phyloP scores from a whole-genome alignment of 1,140 invertebrate species.

The Euwallacea similis region DNA sequence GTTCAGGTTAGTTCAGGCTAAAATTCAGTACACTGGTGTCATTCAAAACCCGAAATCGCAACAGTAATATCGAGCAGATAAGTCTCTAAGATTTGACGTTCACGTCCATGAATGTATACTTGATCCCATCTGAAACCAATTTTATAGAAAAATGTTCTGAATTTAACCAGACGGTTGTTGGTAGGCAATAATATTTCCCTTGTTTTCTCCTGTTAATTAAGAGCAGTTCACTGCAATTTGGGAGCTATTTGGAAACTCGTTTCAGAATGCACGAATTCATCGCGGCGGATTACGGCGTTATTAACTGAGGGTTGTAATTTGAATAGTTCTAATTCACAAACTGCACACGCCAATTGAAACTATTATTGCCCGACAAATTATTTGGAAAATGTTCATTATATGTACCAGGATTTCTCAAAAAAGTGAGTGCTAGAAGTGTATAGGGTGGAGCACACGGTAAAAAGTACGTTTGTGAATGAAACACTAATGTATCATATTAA shows the following conservation, averaged over 20 bases:
- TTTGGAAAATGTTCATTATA: background rate
- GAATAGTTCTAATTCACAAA: background rate
- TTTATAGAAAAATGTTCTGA: too few relatives aligned
- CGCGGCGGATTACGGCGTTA: background rate
- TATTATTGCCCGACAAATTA: background rate
- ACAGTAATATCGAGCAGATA: too few relatives aligned
- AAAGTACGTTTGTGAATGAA: background rate
- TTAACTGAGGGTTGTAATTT: background rate
- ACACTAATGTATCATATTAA: too few relatives aligned
- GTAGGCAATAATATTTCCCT: background rate
- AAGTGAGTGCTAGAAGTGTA: background rate
- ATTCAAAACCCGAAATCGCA: too few relatives aligned
- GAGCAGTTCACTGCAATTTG: background rate
- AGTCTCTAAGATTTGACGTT: too few relatives aligned
- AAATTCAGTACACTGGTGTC: too few relatives aligned
- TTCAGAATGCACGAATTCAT: slow-evolving; percentile 2
- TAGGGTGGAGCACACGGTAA: background rate
- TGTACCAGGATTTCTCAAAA: background rate
- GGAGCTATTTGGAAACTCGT: background rate
- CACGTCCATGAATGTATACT: too few relatives aligned
- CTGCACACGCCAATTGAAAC: background rate
- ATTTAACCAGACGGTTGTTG: background rate
- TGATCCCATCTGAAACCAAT: too few relatives aligned
- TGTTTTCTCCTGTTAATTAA: background rate
- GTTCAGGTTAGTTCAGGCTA: too few relatives aligned